phyloP scores from a whole-genome alignment of 23 tunicate species.

The Halocynthia aurantium region DNA sequence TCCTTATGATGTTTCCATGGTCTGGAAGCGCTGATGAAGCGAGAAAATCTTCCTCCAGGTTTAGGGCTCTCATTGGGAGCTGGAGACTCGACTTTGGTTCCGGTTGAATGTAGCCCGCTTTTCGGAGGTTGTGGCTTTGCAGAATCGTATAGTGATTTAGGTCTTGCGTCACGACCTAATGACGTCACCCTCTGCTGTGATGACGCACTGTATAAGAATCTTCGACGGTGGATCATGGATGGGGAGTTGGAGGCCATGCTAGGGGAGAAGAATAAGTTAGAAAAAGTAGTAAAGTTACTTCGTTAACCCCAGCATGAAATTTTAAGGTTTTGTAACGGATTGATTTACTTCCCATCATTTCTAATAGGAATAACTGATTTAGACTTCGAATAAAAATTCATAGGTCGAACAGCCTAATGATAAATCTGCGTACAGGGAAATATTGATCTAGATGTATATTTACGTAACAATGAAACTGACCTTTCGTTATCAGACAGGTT shows the following conservation, averaged over 20 bases:
- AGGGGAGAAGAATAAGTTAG: too few species aligned
- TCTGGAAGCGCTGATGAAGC: background rate
- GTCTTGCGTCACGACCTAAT: constrained; percentile 16
- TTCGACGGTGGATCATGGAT: too few species aligned
- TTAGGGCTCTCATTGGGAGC: background rate
- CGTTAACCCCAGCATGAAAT: too few species aligned
- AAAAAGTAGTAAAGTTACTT: too few species aligned
- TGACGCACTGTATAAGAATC: too few species aligned
- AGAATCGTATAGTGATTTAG: constrained; percentile 47
- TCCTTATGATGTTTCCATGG: background rate
- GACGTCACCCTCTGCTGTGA: too few species aligned
- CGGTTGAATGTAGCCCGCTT: background rate
- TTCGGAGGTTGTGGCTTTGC: constrained; percentile 63
- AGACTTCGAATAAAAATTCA: background rate
- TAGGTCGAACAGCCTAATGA: background rate
- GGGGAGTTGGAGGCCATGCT: too few species aligned
- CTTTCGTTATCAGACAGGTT: constrained; percentile 79
- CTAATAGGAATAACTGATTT: too few species aligned
- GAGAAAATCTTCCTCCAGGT: background rate
- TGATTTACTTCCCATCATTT: too few species aligned
- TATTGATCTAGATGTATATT: too few species aligned
- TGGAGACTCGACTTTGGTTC: background rate
- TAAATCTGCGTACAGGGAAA: too few species aligned
- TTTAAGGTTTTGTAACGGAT: too few species aligned
- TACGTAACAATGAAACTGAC: constrained; percentile 13